These are phyloP conservation scores for Nibea coibor DNA, from an alignment of 2,113 vertebrate genomes.

Conservation along the genomic window DNA sequence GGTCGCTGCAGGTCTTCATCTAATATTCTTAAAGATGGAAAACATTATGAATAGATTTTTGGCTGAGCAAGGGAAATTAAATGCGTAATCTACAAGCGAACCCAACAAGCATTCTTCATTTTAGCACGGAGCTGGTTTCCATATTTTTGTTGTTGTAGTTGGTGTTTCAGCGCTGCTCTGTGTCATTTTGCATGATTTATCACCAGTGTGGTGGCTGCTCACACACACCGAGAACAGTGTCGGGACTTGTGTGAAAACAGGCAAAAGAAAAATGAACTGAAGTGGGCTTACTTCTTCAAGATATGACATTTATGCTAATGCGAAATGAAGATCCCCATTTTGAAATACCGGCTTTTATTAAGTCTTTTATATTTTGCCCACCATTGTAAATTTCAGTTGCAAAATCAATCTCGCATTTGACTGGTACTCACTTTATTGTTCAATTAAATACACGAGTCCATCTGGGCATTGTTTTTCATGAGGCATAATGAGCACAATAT, in stretches of 20 bases:
- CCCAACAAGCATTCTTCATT: constrained; percentile 40
- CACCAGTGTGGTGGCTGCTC: constrained; percentile 48
- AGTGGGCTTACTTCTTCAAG: constrained; percentile 35
- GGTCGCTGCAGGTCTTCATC: constrained; percentile 64
- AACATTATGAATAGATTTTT: constrained; percentile 54
- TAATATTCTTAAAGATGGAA: constrained; percentile 75
- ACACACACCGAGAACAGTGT: constrained; percentile 40
- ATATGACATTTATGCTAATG: constrained; percentile 56
- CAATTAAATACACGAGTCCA: constrained; percentile 61
- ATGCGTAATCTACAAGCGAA: constrained; percentile 63
- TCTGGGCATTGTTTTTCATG: constrained; percentile 67
- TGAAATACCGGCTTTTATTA: constrained; percentile 39
- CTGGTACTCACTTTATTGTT: constrained; percentile 47
- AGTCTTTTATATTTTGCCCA: constrained; percentile 36
- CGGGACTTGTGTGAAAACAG: constrained; percentile 8
- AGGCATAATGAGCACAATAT: constrained; percentile 76
- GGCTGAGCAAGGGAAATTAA: constrained; percentile 70
- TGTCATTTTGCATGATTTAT: constrained; percentile 67
- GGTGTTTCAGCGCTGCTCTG: constrained; percentile 33
- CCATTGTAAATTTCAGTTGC: constrained; percentile 19
- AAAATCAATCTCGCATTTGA: constrained; percentile 40
- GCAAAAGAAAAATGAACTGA: constrained; percentile 34
- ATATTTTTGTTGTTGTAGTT: constrained; percentile 28
- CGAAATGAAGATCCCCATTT: constrained; percentile 49
- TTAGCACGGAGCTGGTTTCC: constrained; percentile 24